These are phyloP conservation scores for Leptinotarsa tumamoca DNA, from an alignment of 2,888 invertebrate genomes.

Conservation along the genomic window DNA sequence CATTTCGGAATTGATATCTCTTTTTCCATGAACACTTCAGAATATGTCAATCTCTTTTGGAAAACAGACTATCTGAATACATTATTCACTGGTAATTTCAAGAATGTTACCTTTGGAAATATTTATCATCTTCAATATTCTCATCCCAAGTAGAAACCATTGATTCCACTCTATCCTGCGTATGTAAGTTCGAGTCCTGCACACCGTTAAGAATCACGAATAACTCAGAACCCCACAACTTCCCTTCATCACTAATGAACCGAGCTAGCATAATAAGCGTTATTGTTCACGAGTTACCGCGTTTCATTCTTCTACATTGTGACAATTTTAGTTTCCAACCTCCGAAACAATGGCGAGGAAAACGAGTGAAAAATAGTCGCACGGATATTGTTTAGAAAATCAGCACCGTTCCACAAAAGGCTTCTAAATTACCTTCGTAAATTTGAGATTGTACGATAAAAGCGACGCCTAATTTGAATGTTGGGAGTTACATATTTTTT, in stretches of 20 bases:
- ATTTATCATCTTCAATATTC: no score
- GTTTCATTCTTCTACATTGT: constrained; percentile 7
- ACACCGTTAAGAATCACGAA: neutral
- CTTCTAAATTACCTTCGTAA: constrained; percentile 9
- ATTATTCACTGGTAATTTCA: no score
- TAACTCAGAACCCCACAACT: neutral
- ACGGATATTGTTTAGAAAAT: constrained; percentile 9
- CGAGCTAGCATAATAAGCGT: neutral
- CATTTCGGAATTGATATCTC: no score
- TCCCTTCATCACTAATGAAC: neutral
- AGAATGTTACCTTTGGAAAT: no score
- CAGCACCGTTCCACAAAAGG: constrained; percentile 11
- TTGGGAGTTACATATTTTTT: constrained; percentile 24
- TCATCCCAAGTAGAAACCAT: no score
- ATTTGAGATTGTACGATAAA: constrained; percentile 18
- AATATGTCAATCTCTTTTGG: no score
- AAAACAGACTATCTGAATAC: no score
- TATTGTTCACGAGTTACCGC: neutral
- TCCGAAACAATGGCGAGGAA: neutral
- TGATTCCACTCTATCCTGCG: no score
- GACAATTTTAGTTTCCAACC: constrained; percentile 6
- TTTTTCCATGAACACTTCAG: no score
- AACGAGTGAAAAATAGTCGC: constrained; percentile 9
- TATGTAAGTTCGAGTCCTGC: no score
- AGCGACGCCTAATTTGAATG: constrained; percentile 22